These are phyloP conservation scores for Perizoma affinitatum DNA, from an alignment of 2,888 invertebrate genomes.

Conservation along the genomic window DNA sequence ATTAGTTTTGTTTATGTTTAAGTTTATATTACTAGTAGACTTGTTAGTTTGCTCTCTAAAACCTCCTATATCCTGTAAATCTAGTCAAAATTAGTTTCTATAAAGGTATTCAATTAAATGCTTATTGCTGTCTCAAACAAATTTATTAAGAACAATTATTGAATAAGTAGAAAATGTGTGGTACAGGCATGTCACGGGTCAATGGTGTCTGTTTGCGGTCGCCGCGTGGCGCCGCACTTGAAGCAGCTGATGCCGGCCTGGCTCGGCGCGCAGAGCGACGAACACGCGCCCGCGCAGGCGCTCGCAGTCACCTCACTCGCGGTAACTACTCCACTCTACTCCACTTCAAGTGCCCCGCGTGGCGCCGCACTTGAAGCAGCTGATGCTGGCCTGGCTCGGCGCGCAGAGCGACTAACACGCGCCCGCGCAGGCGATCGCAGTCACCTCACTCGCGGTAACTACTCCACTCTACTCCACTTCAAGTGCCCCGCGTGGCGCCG, in stretches of 20 bases:
- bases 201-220: conserved; percentile 86
- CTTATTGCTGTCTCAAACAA: no score
- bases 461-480: not conserved
- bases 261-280: conserved; percentile 94
- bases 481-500: no score
- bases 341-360: no score
- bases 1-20: no score
- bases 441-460: conserved; percentile 47
- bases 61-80: no score
- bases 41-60: no score
- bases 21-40: no score
- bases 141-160: no score
- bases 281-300: conserved; percentile 89
- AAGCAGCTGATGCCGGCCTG: no score
- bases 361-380: conserved; percentile 52
- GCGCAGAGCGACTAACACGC: conserved; percentile 94
- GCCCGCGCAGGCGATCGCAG: conserved; percentile 83
- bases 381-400: conserved; percentile 93
- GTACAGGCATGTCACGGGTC: conserved; percentile 88
- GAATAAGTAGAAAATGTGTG: not conserved
- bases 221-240: conserved; percentile 91
- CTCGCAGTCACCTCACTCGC: conserved; percentile 47
- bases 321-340: conserved; percentile 31
- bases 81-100: no score
- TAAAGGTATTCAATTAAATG: no score